Evolutionary conservation across 2,888 invertebrate genomes (phyloP), one percentile per base, ranked within the genome.

Genomic region (Drosophila mercatorum): DNA sequence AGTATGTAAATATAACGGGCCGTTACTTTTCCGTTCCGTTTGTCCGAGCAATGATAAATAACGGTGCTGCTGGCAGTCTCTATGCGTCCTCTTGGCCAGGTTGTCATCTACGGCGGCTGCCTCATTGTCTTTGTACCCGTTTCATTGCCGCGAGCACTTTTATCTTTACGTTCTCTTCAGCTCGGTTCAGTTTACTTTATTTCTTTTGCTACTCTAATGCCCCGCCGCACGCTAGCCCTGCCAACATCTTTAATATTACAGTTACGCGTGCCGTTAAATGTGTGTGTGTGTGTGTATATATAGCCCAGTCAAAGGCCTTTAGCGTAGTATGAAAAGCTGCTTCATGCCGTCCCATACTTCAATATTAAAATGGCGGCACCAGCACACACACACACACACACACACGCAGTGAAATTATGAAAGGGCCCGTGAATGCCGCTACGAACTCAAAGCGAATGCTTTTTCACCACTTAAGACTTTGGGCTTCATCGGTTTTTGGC

Each of bases 401-500:
- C 22, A 22, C 22, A 2, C 22, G 22, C 49, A 73, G 2, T 34
- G 51, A 88, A 88, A 88, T 88, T 83, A 83, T 83, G 85, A 83
- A 83, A 80, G 63, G 72, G 17, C 67, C 66, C 68, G 46, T 64
- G 65, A 72, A 66, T 71, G 57, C 65, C 80, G 63, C 71, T 75
- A 49, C 68, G 53, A 43, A 44, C 65, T 81, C 74, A 85, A 80
- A 82, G 78, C 75, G 59, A 86, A 78, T 67, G 81, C 81, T 72
- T 83, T 77, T 69, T 58, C 68, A 72, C 69, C 87, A 79, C 80
- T 87, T 89, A 83, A 83, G 89, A 78, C 81, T 81, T 86, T 86
- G 79, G 77, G 89, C 89, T 83, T 85, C 84, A 85, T 85, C 84
- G 87, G 89, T 77, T 83, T 83, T 88, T 64, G 64, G 65, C 68